Evolutionary conservation across 1,140 invertebrate genomes (phyloP).

Genomic region (Drosophila orena): DNA sequence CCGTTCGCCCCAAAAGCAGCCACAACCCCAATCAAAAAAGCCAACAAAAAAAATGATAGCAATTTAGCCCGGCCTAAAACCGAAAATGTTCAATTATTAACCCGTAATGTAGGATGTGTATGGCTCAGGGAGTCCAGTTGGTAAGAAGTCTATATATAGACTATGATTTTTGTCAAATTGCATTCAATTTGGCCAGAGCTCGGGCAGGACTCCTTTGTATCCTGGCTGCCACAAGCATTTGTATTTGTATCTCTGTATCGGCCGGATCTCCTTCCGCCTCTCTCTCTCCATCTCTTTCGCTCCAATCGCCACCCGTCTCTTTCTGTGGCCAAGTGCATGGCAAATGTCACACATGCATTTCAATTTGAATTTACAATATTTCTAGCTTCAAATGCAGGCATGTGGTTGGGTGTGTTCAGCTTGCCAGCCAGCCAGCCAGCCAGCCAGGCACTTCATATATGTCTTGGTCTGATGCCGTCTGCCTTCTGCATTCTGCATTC

Average conservation of each 20-base stretch:
- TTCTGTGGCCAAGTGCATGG: slow-evolving; percentile 21
- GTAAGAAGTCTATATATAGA: slow-evolving; percentile 56
- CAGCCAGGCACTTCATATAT: slow-evolving; percentile 43
- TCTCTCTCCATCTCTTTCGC: neutral
- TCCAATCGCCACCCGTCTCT: neutral
- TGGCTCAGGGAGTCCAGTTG: slow-evolving; percentile 12
- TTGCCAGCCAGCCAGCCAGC: slow-evolving; percentile 26
- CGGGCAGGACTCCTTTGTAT: slow-evolving; percentile 28
- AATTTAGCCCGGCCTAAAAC: slow-evolving; percentile 53
- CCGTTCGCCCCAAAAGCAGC: slow-evolving; percentile 21
- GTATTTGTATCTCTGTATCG: slow-evolving; percentile 45
- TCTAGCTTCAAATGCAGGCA: slow-evolving; percentile 53
- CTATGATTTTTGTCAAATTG: slow-evolving; percentile 68
- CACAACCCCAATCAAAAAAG: slow-evolving; percentile 27
- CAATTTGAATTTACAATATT: slow-evolving; percentile 73
- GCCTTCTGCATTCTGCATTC: neutral
- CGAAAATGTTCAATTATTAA: slow-evolving; percentile 75
- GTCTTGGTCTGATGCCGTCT: slow-evolving; percentile 5
- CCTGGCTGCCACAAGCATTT: slow-evolving; percentile 37
- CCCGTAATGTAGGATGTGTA: slow-evolving; percentile 49
- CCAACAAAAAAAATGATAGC: slow-evolving; percentile 51
- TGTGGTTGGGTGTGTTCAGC: slow-evolving; percentile 12
- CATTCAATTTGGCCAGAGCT: slow-evolving; percentile 49
- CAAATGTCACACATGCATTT: slow-evolving; percentile 61
- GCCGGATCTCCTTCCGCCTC: slow-evolving; percentile 1